A percentile compares a stretch with the other conserved stretches of the same genome.
These are phyloP conservation scores for Callyntrura guangdongensis DNA, from an alignment of 2,888 invertebrate species.

Conservation along the genomic window DNA sequence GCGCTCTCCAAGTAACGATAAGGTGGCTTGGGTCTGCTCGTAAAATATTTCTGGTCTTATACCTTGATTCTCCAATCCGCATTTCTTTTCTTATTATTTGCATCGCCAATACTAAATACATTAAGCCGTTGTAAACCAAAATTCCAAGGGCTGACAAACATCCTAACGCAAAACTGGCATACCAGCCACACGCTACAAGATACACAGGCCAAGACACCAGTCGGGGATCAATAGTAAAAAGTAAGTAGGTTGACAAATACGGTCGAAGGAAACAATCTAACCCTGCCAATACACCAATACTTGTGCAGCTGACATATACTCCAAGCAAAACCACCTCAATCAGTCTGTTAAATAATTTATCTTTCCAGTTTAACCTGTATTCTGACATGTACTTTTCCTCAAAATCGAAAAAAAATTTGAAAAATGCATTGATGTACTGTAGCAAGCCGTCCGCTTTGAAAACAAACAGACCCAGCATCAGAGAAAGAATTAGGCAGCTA, in stretches of 20 bases:
- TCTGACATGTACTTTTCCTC: not conserved
- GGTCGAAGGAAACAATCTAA: conserved; percentile 32
- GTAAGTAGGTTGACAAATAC: not conserved
- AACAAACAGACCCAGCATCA: not conserved
- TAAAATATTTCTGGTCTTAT: not conserved
- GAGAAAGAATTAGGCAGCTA: not conserved
- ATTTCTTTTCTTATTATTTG: not conserved
- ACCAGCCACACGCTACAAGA: not conserved
- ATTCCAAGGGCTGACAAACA: not conserved
- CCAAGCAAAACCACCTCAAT: not conserved
- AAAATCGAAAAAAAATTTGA: not conserved
- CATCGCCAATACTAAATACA: not conserved
- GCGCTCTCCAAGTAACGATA: not conserved
- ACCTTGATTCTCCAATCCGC: not conserved
- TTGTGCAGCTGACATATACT: too few relatives aligned
- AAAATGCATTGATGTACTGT: not conserved
- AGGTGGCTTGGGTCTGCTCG: not conserved
- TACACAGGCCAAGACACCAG: not conserved
- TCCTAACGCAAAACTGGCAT: not conserved
- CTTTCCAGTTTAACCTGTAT: not conserved
- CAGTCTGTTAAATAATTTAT: not conserved
- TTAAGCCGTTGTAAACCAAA: not conserved
- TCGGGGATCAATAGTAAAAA: not conserved
- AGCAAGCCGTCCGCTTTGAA: not conserved
- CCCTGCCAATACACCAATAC: not conserved